Conservation (phyloP, 2,113 vertebrate genomes). For the Typhlomys cinereus region DNA sequence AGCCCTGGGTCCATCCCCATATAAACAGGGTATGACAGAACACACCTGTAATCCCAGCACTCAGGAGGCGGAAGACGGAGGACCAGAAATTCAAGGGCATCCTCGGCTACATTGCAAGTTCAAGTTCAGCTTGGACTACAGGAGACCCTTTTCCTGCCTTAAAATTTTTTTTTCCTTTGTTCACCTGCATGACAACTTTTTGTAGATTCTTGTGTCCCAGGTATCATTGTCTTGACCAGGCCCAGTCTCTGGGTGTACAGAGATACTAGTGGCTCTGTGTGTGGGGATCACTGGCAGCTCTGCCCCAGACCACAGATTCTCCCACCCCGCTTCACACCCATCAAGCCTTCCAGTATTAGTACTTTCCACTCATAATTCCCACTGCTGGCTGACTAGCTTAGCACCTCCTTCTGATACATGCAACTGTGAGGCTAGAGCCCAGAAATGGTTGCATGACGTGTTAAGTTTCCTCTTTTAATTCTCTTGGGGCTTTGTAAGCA, state of each 20-base stretch:
- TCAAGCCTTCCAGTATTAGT: not conserved
- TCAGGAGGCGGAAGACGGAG: not conserved
- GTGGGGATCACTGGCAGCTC: not conserved
- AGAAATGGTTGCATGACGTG: not conserved
- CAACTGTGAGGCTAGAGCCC: not conserved
- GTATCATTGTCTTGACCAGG: not conserved
- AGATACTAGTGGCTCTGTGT: not conserved
- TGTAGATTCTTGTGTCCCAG: not conserved
- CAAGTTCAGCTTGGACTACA: not conserved
- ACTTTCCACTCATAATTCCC: not conserved
- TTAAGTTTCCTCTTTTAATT: not conserved
- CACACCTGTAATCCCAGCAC: not conserved
- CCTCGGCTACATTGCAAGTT: not conserved
- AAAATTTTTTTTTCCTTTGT: not conserved
- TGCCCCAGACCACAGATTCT: not conserved
- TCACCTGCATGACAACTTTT: not conserved
- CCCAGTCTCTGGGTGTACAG: not conserved
- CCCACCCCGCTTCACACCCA: accelerated
- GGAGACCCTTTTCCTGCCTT: not conserved
- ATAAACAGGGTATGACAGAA: not conserved
- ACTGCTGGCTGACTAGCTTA: not conserved
- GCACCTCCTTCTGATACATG: not conserved
- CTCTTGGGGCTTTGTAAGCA: not conserved
- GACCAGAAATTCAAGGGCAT: not conserved
- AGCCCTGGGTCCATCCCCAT: not conserved